Base-by-base conservation (phyloP, 1,140 invertebrate genomes). In the Drosophila dunni region DNA sequence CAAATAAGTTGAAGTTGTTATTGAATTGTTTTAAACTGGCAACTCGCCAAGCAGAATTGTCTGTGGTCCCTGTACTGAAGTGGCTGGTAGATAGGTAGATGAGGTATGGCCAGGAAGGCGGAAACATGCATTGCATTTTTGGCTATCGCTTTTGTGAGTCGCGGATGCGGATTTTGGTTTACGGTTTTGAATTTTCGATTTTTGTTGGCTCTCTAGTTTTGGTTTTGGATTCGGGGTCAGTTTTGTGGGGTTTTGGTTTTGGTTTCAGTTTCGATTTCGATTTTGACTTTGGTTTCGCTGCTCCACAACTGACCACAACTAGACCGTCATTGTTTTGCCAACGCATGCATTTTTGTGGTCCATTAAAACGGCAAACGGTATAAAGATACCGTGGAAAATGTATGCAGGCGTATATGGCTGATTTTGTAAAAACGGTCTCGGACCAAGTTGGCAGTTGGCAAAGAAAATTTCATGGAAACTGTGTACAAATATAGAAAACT, bases 311-410 rank as follows among this genome's bases (percentile, higher is more conserved):
- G 24, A 29, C 24, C 24, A 29, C 24, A 29, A 6, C 24, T 29
- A 29, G 24, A 29, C 24, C 24, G 6, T 29, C 50, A 44, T n/a
- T 71, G 71, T 88, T 88, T 73, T 68, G 79, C 76, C 57, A 70
- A 56, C 76, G 77, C 79, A 46, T 77, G 73, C 79, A 82, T 79
- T 80, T 88, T 89, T 89, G 80, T 69, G 84, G 80, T 89, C 80
- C 80, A 89, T 84, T 89, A 89, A 88, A 80, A 75, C 64, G 74
- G 68, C 58, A 44, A 61, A 46, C 34, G 57, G 63, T 33, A 7
- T 17, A 17, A 34, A 13, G 24, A 46, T 15, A 17, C 38, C 29
- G 51, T 54, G 38, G 10, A 44, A 54, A 53, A 61, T 13, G 40
- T 13, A 29, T 51, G 40, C 44, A 20, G 33, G 29, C 40, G 63